These are phyloP conservation scores for Mellilla xanthometata DNA, from an alignment of 2,888 invertebrate species.

Conservation along the genomic window DNA sequence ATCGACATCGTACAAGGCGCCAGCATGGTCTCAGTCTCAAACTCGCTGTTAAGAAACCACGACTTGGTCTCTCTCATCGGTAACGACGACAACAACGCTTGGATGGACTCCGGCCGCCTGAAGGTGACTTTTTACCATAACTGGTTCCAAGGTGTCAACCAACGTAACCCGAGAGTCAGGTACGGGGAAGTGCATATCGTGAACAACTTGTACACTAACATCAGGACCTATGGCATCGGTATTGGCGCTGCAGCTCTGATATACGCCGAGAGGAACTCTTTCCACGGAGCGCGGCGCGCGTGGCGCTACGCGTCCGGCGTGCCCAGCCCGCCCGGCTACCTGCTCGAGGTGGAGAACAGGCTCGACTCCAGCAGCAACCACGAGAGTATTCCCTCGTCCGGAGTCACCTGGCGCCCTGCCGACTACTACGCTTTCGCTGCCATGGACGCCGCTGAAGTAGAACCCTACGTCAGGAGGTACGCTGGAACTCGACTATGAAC, in stretches of 20 bases:
- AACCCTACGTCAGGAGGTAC: not conserved
- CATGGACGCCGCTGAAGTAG: not conserved
- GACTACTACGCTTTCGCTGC: not conserved
- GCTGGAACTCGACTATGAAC: conserved; percentile 1
- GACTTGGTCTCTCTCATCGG: conserved; percentile 10
- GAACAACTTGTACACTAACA: conserved; percentile 18
- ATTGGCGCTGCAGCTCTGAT: not conserved
- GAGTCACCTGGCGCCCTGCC: conserved; percentile 7
- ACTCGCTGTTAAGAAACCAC: conserved; percentile 21
- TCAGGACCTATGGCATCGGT: conserved; percentile 14
- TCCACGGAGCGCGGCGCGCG: conserved; percentile 8
- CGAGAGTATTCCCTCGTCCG: not conserved
- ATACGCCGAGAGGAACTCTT: conserved; percentile 10
- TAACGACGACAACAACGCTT: conserved; percentile 1
- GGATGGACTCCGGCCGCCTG: conserved; percentile 1
- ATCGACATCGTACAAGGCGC: conserved; percentile 12
- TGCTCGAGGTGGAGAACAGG: not conserved
- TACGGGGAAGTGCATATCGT: conserved; percentile 17
- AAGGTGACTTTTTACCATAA: conserved; percentile 12
- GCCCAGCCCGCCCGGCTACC: not conserved
- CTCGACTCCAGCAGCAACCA: not conserved
- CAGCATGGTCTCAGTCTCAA: conserved; percentile 11
- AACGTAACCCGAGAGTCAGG: conserved; percentile 16
- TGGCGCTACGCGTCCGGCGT: conserved; percentile 3
- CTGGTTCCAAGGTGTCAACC: conserved; percentile 13